phyloP scores from a whole-genome alignment of 2,797 vertebrate species.

The Gymnothorax reevesii region DNA sequence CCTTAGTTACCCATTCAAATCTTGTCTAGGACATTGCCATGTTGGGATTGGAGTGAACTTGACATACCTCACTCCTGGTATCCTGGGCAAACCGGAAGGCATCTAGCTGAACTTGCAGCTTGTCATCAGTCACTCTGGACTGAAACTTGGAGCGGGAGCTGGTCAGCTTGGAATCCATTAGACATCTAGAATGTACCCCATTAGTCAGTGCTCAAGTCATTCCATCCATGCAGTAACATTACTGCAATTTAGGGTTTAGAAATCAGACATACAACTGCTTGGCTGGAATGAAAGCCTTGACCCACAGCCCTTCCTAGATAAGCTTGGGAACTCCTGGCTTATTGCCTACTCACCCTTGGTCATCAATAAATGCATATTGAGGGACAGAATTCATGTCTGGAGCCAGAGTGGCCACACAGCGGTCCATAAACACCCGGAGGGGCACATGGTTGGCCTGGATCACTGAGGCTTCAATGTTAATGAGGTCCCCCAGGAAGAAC shows the following conservation, averaged over 20 bases:
- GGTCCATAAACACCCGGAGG: conserved; percentile 37
- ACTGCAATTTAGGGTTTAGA: no score
- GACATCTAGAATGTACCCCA: conserved; percentile 36
- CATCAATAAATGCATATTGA: conserved; percentile 34
- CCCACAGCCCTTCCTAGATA: conserved; percentile 42
- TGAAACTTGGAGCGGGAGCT: conserved; percentile 54
- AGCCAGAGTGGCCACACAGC: conserved; percentile 36
- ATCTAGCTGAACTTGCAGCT: conserved; percentile 64
- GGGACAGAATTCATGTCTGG: conserved; percentile 56
- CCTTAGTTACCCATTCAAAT: no score
- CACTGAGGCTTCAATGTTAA: conserved; percentile 38
- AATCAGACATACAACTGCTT: no score
- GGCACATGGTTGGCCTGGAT: conserved; percentile 19
- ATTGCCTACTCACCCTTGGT: conserved; percentile 42
- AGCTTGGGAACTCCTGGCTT: not conserved
- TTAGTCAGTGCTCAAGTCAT: conserved; percentile 27
- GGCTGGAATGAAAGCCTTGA: conserved; percentile 37
- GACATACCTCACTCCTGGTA: conserved; percentile 48
- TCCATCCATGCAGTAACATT: no score
- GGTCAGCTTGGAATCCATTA: conserved; percentile 38
- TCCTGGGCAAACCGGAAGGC: conserved; percentile 64
- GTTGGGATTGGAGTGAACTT: not conserved
- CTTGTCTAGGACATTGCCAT: no score
- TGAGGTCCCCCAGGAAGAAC: conserved; percentile 29
- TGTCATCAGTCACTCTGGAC: conserved; percentile 43